Conservation (phyloP, 2,888 invertebrate genomes). For the Carabus problematicus region DNA sequence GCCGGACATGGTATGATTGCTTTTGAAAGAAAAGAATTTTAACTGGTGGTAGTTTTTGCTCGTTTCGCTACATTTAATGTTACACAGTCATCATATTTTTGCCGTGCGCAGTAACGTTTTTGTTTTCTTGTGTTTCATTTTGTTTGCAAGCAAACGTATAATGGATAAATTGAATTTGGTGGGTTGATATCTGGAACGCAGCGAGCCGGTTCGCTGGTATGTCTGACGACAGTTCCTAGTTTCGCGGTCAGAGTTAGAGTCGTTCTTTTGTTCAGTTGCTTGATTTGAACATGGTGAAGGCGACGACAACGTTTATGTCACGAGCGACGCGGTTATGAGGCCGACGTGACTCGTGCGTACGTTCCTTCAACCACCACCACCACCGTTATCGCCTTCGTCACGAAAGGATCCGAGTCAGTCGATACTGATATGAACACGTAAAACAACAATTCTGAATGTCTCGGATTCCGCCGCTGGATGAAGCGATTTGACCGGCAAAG, state of each 20-base stretch:
- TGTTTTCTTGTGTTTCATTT: background rate
- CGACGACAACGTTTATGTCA: constrained; percentile 5
- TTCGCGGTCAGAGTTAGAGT: too few relatives aligned
- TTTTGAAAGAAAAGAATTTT: too few relatives aligned
- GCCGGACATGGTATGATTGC: too few relatives aligned
- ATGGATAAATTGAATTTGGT: too few relatives aligned
- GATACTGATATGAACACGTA: constrained; percentile 10
- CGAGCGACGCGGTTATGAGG: background rate
- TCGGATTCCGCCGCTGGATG: constrained; percentile 19
- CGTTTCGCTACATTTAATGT: constrained; percentile 18
- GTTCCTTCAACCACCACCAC: background rate
- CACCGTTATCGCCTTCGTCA: background rate
- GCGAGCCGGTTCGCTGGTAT: too few relatives aligned
- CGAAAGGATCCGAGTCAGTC: too few relatives aligned
- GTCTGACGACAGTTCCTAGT: too few relatives aligned
- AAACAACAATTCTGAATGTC: constrained; percentile 14
- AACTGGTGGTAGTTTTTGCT: background rate
- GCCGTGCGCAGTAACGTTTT: constrained; percentile 6
- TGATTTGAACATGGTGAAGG: too few relatives aligned
- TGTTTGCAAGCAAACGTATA: background rate
- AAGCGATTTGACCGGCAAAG: constrained; percentile 23
- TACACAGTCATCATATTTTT: constrained; percentile 4
- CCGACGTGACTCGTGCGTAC: constrained; percentile 1
- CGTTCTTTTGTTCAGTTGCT: too few relatives aligned
- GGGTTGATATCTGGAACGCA: too few relatives aligned